These are phyloP conservation scores for Bombus turneri DNA, from an alignment of 1,140 invertebrate species.

Conservation along the genomic window DNA sequence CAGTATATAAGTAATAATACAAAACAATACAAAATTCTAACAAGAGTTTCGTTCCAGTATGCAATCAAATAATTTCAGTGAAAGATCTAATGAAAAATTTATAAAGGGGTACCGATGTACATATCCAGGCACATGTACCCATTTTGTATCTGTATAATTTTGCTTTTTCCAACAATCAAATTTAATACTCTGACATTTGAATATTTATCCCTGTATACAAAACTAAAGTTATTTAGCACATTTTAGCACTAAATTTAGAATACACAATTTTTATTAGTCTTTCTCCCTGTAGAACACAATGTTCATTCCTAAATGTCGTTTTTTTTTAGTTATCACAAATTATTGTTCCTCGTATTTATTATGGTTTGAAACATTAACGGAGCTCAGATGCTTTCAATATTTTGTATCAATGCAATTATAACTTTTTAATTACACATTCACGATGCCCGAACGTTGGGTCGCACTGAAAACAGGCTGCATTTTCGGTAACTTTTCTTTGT, in stretches of 20 bases:
- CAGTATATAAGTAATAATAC: constrained; percentile 72
- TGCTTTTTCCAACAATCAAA: constrained; percentile 72
- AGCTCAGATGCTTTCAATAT: constrained; percentile 67
- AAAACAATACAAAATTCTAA: constrained; percentile 72
- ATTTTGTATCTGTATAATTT: constrained; percentile 67
- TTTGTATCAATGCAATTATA: constrained; percentile 66
- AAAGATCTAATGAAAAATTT: constrained; percentile 64
- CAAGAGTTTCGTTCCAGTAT: constrained; percentile 57
- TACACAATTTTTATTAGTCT: constrained; percentile 76
- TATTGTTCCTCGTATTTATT: constrained; percentile 80
- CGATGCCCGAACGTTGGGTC: constrained; percentile 56
- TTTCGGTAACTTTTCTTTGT: constrained; percentile 73
- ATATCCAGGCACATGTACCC: constrained; percentile 59
- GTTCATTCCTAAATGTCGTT: constrained; percentile 77
- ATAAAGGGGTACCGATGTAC: constrained; percentile 62
- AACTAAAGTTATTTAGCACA: constrained; percentile 79
- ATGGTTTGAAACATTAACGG: constrained; percentile 73
- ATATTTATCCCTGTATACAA: constrained; percentile 76
- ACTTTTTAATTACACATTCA: constrained; percentile 69
- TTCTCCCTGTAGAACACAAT: constrained; percentile 80
- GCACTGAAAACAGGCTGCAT: constrained; percentile 69
- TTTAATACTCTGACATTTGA: constrained; percentile 75
- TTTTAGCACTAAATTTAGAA: constrained; percentile 78
- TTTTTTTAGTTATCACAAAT: constrained; percentile 80
- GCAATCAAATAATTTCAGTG: constrained; percentile 57